Base-by-base conservation (phyloP, 2,113 vertebrate species). In the Nannobrachium achirus region DNA sequence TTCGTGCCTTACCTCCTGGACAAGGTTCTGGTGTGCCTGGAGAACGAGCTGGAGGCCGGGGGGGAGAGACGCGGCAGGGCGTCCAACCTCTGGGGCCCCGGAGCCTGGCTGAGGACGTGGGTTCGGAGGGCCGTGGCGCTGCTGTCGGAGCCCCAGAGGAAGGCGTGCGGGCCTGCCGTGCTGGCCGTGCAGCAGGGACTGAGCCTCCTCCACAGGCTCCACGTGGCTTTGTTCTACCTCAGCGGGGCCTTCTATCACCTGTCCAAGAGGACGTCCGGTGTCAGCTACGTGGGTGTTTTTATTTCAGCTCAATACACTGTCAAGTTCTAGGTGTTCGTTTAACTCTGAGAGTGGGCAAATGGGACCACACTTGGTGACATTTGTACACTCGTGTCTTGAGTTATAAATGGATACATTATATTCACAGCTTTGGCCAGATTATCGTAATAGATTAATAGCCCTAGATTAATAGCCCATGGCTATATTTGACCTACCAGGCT, bases 191-290 rank as follows among this genome's bases (percentile, higher is more conserved):
- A 93, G 51, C 94, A 95, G 56, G 70, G 84, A 9, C 14, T 98
- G 1, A 75, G 91, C 9, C 80, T 94, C 52, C 86, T 98, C 3
- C 93, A 90, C 42, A 86, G 94, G 19, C 69, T 98, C 1, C 97
- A 99, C 0, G 73, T 95, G 18, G 95, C 96, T 10, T 50, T 93
- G 25, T 99, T 99, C 82, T 98, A 98, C 79, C 75, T 98, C 78
- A 91, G 72, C 0, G 94, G 96, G 1, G 60, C 87, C 0, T 99
- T 95, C 79, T 98, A 99, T 49, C 95, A 98, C 78, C 78, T 98
- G 11, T 93, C 95, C 45, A 98, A 96, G 88, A 93, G 98, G 84
- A 56, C 91, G 3, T 18, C 95, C 0, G 93, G 94, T 0, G 90
- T 98, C 84, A 86, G 83, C 0, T 98, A 98, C 0, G 97, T 99